A percentile compares a stretch with the other conserved stretches of the same genome.
Conservation (phyloP, 2,113 vertebrate species). For the Forbesichthys agassizii region DNA sequence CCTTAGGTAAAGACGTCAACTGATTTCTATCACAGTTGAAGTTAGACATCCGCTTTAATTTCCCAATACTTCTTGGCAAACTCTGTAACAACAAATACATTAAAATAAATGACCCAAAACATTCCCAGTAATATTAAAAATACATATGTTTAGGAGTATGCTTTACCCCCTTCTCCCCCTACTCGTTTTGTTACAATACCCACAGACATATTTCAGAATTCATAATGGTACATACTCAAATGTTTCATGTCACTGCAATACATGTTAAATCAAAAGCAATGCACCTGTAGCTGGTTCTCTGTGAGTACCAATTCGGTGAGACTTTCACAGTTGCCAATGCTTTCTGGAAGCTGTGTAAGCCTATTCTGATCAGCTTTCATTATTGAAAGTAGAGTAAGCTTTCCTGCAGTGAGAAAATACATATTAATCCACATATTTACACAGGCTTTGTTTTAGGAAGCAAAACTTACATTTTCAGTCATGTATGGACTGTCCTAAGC, state of each 20-base stretch:
- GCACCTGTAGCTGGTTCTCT: constrained; percentile 92
- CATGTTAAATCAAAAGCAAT: constrained; percentile 28
- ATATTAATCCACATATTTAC: neutral
- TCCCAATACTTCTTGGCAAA: constrained; percentile 93
- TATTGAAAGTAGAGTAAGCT: constrained; percentile 88
- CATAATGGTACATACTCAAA: no score
- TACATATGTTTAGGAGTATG: no score
- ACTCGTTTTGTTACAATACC: no score
- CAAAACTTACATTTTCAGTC: no score
- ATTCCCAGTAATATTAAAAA: no score
- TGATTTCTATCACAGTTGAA: constrained; percentile 97
- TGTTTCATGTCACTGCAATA: neutral
- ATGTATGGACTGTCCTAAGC: no score
- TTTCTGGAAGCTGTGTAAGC: constrained; percentile 87
- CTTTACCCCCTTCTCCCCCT: no score
- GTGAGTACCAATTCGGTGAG: constrained; percentile 96
- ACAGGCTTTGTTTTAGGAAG: neutral
- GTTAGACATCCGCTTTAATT: constrained; percentile 92
- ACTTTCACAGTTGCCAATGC: constrained; percentile 92
- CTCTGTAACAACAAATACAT: constrained; percentile 63
- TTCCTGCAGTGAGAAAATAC: constrained; percentile 76
- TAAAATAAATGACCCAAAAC: neutral
- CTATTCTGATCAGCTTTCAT: constrained; percentile 96
- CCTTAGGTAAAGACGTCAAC: constrained; percentile 89
- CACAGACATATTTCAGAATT: no score